Conservation (phyloP, 2,113 vertebrate species). For the Haliaeetus leucogaster region DNA sequence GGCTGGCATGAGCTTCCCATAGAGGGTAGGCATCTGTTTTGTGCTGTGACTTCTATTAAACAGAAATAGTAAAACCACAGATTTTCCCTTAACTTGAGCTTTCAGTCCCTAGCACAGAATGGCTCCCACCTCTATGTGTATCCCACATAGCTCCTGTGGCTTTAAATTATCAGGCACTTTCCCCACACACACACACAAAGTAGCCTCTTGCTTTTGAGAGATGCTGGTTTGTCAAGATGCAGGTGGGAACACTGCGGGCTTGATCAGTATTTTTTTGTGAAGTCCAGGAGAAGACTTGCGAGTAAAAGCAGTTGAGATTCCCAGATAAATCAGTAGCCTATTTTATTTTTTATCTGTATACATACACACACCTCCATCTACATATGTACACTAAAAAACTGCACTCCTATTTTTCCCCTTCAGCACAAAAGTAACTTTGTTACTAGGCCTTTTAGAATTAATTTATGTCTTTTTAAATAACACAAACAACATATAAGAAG, state of each 20-base stretch:
- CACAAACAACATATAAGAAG: neutral
- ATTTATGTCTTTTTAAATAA: neutral
- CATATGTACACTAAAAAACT: neutral
- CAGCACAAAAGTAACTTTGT: neutral
- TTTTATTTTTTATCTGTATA: neutral
- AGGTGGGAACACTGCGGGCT: neutral
- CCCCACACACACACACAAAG: neutral
- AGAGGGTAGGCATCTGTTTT: neutral
- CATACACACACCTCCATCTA: accelerated
- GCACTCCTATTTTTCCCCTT: neutral
- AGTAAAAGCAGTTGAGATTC: neutral
- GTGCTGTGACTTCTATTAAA: neutral
- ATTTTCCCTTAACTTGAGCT: neutral
- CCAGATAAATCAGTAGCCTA: neutral
- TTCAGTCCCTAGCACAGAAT: neutral
- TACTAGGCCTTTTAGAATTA: neutral
- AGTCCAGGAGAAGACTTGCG: neutral
- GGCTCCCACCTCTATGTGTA: neutral
- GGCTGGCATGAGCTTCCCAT: neutral
- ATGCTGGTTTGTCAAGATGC: neutral
- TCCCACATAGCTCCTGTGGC: neutral
- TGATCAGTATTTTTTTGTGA: neutral
- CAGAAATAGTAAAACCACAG: neutral
- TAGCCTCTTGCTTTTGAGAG: neutral
- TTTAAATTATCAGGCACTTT: neutral